Evolutionary conservation across 2,797 vertebrate genomes (phyloP).

Genomic region (Cephalopachus bancanus): DNA sequence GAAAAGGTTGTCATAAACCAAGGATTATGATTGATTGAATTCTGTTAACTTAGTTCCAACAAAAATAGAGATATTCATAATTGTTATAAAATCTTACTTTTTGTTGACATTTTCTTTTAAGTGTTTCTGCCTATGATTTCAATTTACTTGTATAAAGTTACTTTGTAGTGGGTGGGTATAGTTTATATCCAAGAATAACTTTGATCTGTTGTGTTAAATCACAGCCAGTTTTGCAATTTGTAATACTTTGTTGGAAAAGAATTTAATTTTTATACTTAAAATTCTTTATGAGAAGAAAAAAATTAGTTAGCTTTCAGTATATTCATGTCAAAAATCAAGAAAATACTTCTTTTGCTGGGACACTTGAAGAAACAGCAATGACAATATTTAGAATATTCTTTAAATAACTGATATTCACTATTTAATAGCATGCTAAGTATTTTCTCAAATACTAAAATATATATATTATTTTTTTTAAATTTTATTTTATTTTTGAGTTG

Average conservation of each 20-base stretch:
- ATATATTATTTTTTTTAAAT: no score
- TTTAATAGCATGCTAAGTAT: background rate
- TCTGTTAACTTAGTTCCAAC: background rate
- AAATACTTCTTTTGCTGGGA: background rate
- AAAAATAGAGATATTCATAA: background rate
- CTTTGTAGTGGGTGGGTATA: background rate
- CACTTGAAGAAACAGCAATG: background rate
- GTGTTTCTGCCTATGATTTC: background rate
- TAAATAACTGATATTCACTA: background rate
- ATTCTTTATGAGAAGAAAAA: slow-evolving; percentile 61
- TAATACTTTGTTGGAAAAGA: background rate
- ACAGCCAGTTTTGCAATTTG: background rate
- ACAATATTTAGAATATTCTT: background rate
- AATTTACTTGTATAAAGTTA: background rate
- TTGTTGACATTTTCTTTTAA: background rate
- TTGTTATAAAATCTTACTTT: background rate
- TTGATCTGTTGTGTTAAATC: background rate
- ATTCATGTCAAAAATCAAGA: slow-evolving; percentile 62
- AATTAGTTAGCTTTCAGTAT: slow-evolving; percentile 47
- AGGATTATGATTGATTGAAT: background rate
- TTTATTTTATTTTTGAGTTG: no score
- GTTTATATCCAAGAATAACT: background rate
- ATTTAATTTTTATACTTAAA: slow-evolving; percentile 73
- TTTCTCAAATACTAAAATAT: background rate
- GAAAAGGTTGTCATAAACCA: background rate